These are phyloP conservation scores for Perizoma affinitatum DNA, from an alignment of 2,888 invertebrate genomes.

Conservation along the genomic window DNA sequence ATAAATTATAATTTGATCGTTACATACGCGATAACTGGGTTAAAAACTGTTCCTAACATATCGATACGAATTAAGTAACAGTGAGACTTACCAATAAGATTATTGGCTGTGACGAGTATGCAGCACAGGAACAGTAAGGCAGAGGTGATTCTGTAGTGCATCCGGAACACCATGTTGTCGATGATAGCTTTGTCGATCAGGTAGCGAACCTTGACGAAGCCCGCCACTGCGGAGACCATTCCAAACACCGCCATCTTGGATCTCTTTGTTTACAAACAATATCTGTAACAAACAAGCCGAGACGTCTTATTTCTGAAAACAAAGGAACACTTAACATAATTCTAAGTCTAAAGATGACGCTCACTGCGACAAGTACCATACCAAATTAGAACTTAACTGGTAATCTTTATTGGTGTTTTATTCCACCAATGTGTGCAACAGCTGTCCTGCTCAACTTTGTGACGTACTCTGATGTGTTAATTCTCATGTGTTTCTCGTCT, in stretches of 20 bases:
- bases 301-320: slow-evolving; percentile 45
- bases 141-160: slow-evolving; percentile 94
- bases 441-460: slow-evolving; percentile 52
- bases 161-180: slow-evolving; percentile 95
- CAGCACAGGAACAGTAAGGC: slow-evolving; percentile 94
- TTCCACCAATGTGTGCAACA: slow-evolving; percentile 68
- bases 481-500: slow-evolving; percentile 42
- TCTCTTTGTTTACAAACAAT: slow-evolving; percentile 57
- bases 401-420: slow-evolving; percentile 69
- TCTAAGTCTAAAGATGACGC: slow-evolving; percentile 39
- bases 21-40: slow-evolving; percentile 2
- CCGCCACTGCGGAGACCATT: slow-evolving; percentile 94
- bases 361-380: slow-evolving; percentile 69
- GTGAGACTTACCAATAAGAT: slow-evolving; percentile 91
- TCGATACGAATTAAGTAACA: background rate
- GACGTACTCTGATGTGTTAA: slow-evolving; percentile 52
- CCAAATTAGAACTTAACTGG: slow-evolving; percentile 73
- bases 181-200: slow-evolving; percentile 94
- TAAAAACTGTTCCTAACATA: slow-evolving; percentile 1
- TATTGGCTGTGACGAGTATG: slow-evolving; percentile 94
- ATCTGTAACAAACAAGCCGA: slow-evolving; percentile 54
- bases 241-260: slow-evolving; percentile 90
- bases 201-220: slow-evolving; percentile 95
- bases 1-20: slow-evolving; percentile 6
- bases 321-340: slow-evolving; percentile 66